Conservation (phyloP, 2,888 invertebrate species). For the Scaptomyza reducta region DNA sequence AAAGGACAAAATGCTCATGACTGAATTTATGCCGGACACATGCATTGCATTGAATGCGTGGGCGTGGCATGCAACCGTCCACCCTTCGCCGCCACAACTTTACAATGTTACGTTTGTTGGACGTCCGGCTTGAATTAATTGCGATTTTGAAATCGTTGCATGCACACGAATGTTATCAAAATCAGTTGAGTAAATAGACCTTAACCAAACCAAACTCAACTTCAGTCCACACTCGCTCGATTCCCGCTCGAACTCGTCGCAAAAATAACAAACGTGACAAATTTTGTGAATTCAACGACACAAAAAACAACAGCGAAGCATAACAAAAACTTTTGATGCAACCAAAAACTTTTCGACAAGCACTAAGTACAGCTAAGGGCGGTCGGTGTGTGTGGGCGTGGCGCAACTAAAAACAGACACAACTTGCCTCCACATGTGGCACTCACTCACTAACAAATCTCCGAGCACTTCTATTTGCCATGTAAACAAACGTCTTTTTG, state of each 20-base stretch:
- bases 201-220: conserved; percentile 19
- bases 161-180: conserved; percentile 83
- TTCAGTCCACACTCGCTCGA: conserved; percentile 14
- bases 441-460: conserved; percentile 4
- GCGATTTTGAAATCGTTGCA: conserved; percentile 75
- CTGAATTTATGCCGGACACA: conserved; percentile 80
- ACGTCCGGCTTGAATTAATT: conserved; percentile 57
- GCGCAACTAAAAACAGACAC: conserved; percentile 47
- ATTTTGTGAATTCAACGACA: conserved; percentile 79
- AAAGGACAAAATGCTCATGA: conserved; percentile 84
- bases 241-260: conserved; percentile 34
- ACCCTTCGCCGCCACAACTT: neutral
- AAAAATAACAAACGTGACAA: conserved; percentile 83
- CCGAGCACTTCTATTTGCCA: conserved; percentile 60
- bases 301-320: conserved; percentile 54
- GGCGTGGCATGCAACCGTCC: conserved; percentile 36
- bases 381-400: conserved; percentile 37
- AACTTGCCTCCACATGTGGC: conserved; percentile 13
- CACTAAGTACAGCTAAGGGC: conserved; percentile 10
- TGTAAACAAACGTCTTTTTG: conserved; percentile 77
- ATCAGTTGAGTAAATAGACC: conserved; percentile 83
- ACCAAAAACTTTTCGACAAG: conserved; percentile 67
- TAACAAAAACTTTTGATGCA: conserved; percentile 77
- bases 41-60: conserved; percentile 28
- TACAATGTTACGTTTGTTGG: conserved; percentile 5